Evolutionary conservation across 2,888 invertebrate genomes (phyloP).

Genomic region (Drosophila austrosaltans): DNA sequence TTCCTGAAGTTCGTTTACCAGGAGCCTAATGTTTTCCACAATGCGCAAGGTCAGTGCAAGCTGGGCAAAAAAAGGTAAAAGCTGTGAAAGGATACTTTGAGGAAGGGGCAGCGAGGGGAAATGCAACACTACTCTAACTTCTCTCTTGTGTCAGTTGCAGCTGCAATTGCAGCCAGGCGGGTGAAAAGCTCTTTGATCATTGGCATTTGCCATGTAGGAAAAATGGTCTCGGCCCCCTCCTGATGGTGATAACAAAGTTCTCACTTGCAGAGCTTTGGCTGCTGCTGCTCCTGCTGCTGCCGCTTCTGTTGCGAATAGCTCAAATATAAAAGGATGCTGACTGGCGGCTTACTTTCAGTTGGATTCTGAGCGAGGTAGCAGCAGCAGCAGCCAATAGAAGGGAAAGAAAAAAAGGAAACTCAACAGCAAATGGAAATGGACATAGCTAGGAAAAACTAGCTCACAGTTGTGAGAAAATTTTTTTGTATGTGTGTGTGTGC

Average conservation of each 20-base stretch:
- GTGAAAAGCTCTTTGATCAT: conserved; percentile 66
- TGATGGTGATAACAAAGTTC: conserved; percentile 48
- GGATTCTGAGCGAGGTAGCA: conserved; percentile 76
- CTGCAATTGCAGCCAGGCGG: conserved; percentile 44
- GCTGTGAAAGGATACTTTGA: conserved; percentile 33
- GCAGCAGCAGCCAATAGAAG: conserved; percentile 44
- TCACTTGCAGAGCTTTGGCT: conserved; percentile 37
- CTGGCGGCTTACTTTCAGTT: conserved; percentile 69
- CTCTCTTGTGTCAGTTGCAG: conserved; percentile 14
- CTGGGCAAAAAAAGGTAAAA: conserved; percentile 57
- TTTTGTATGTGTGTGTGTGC: conserved; percentile 27
- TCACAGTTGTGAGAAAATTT: conserved; percentile 45
- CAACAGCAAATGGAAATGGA: conserved; percentile 42
- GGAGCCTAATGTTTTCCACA: conserved; percentile 64
- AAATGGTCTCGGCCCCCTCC: conserved; percentile 16
- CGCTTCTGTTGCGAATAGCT: conserved; percentile 22
- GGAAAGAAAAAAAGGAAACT: conserved; percentile 15
- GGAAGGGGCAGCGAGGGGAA: conserved; percentile 31
- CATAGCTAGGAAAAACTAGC: conserved; percentile 71
- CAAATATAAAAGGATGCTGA: conserved; percentile 73
- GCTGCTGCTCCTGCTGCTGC: conserved; percentile 31
- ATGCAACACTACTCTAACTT: conserved; percentile 19
- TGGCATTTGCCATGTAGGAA: conserved; percentile 46
- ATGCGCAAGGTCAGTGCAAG: conserved; percentile 79
- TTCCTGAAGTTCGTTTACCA: conserved; percentile 73